Conservation (phyloP, 2,888 invertebrate genomes). For the Sepiola atlantica region DNA sequence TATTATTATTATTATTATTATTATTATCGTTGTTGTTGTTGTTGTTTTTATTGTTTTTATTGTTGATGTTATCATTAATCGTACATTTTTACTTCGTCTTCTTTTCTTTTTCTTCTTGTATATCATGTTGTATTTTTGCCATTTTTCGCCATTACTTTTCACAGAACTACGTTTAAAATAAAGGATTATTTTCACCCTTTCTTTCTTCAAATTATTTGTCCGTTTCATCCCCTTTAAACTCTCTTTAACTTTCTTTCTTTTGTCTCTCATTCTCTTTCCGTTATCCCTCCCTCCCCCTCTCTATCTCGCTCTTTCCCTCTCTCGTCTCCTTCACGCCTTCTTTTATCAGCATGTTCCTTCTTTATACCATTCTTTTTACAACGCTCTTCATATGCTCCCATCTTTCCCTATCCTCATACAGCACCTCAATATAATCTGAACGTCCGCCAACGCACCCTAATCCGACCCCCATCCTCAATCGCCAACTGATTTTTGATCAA, state of each 20-base stretch:
- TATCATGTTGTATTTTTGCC: too few species aligned
- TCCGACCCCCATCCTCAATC: background rate
- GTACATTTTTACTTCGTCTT: background rate
- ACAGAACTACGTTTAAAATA: too few species aligned
- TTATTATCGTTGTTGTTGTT: background rate
- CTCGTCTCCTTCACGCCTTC: background rate
- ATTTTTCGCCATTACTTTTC: too few species aligned
- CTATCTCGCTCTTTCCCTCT: background rate
- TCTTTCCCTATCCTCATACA: background rate
- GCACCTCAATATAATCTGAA: background rate
- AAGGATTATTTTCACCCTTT: too few species aligned
- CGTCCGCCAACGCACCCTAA: background rate
- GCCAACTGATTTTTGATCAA: slow-evolving; percentile 17
- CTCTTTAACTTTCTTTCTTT: background rate
- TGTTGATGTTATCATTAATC: background rate
- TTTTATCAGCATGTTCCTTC: too few species aligned
- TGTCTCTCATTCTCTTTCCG: background rate
- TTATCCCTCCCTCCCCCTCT: background rate
- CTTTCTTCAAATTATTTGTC: too few species aligned
- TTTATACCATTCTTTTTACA: too few species aligned
- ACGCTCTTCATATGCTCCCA: background rate
- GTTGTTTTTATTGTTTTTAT: background rate
- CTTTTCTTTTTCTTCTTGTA: too few species aligned
- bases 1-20: background rate
- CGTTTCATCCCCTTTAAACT: background rate